Base-by-base conservation (phyloP, 2,113 vertebrate species). In the Typhlomys cinereus region DNA sequence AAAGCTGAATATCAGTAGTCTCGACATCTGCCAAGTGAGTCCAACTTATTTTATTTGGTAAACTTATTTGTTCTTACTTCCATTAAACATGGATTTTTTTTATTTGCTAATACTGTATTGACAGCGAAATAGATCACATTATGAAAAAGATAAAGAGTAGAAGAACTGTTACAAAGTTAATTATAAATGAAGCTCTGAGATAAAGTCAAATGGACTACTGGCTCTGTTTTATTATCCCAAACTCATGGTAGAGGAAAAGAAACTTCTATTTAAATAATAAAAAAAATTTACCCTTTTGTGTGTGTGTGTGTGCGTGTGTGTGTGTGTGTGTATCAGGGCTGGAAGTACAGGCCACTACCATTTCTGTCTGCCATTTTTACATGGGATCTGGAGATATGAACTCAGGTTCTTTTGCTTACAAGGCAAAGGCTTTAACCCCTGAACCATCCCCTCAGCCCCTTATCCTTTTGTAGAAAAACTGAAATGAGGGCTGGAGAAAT, bases 31-130 rank as follows among this genome's bases (percentile, higher is more conserved):
- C n/a, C 69, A 69, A 88, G 4, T 36, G 5, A 46, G 64, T 48
- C 50, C 12, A 91, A 57, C 2, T 61, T 41, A 57, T 44, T 78
- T 83, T 25, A 88, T n/a, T n/a, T n/a, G 34, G 15, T 44, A 71
- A 64, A 52, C 75, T 52, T 79, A 36, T 7, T 66, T 74, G 25
- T 64, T 94, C 54, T 80, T 64, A 3, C 75, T 91, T 81, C 27
- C 36, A 94, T 34, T 80, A 74, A 94, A 64, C 20, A 29, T 70
- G 21, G 31, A 85, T 48, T 91, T 93, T 79, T 82, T 79, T 79
- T 36, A n/a, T n/a, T 50, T 64, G 62, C 27, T 88, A 66, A 86
- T 52, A 70, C 27, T 86, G 12, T 71, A 41, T 90, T 74, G 39
- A 54, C 71, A 17, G 41, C 23, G 59, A 41, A 52, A 80, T 4